phyloP scores from a whole-genome alignment of 2,113 vertebrate species.

The Pedionomus torquatus region DNA sequence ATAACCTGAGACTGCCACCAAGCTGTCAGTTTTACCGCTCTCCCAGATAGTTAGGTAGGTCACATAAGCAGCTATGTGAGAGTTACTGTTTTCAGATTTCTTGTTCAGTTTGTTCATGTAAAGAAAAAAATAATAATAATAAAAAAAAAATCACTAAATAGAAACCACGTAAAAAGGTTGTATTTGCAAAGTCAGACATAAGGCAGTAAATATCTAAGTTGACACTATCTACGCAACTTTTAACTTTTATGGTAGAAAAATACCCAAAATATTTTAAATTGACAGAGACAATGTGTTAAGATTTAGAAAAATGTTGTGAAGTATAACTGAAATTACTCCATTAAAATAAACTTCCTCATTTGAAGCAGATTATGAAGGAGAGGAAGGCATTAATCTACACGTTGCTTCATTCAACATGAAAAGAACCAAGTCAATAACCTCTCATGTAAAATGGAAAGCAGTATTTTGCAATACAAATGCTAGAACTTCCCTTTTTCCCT shows the following conservation, averaged over 20 bases:
- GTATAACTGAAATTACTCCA: neutral
- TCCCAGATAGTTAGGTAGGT: neutral
- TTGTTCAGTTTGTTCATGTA: neutral
- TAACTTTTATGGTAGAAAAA: neutral
- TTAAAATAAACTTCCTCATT: neutral
- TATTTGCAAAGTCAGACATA: neutral
- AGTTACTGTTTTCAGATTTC: neutral
- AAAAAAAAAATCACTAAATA: neutral
- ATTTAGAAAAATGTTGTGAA: neutral
- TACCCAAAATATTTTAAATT: neutral
- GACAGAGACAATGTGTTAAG: neutral
- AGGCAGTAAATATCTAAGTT: neutral
- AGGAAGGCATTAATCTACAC: neutral
- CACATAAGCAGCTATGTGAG: neutral
- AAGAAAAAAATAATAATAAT: neutral
- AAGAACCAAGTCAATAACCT: neutral
- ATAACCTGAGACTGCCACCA: neutral
- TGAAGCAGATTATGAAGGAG: neutral
- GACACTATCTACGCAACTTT: neutral
- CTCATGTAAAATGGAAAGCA: neutral
- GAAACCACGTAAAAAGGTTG: neutral
- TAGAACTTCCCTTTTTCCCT: slow-evolving; percentile 6
- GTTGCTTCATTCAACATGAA: neutral
- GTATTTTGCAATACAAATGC: neutral
- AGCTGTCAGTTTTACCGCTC: neutral